Evolutionary conservation across 2,888 invertebrate species (phyloP).

Genomic region (Piscicola geometra): DNA sequence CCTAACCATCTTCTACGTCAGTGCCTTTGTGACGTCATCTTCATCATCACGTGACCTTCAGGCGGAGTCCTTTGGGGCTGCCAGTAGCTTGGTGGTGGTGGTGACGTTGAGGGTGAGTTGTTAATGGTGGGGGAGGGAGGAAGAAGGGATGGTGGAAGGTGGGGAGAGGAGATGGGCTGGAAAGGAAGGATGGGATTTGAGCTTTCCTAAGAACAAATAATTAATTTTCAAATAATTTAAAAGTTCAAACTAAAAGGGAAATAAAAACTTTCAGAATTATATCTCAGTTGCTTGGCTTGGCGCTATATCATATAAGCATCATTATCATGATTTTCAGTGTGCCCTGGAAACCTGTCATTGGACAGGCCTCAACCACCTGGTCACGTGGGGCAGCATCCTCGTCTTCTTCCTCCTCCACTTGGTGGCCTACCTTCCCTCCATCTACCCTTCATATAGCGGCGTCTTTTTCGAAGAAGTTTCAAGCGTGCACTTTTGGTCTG

Average conservation of each 20-base stretch:
- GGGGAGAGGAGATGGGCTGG: neutral
- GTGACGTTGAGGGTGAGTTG: neutral
- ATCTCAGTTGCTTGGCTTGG: no score
- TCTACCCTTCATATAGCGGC: neutral
- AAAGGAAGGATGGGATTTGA: no score
- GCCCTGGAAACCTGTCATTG: conserved; percentile 26
- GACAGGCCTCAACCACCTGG: conserved; percentile 23
- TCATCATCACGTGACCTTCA: neutral
- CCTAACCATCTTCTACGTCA: neutral
- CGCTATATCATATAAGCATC: no score
- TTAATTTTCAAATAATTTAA: no score
- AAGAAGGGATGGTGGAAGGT: conserved; percentile 8
- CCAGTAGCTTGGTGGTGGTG: conserved; percentile 5
- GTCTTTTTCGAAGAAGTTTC: neutral
- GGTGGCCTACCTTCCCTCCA: conserved; percentile 11
- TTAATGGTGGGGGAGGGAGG: neutral
- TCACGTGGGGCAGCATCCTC: conserved; percentile 26
- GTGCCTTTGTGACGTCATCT: neutral
- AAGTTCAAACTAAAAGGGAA: no score
- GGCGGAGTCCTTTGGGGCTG: neutral
- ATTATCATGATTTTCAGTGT: conserved; percentile 23
- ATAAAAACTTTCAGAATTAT: no score
- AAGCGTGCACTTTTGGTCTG: conserved; percentile 4
- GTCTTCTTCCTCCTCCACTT: conserved; percentile 25
- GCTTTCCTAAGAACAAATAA: no score